Evolutionary conservation across 2,113 vertebrate genomes (phyloP).

Genomic region (Brachirus orientalis): DNA sequence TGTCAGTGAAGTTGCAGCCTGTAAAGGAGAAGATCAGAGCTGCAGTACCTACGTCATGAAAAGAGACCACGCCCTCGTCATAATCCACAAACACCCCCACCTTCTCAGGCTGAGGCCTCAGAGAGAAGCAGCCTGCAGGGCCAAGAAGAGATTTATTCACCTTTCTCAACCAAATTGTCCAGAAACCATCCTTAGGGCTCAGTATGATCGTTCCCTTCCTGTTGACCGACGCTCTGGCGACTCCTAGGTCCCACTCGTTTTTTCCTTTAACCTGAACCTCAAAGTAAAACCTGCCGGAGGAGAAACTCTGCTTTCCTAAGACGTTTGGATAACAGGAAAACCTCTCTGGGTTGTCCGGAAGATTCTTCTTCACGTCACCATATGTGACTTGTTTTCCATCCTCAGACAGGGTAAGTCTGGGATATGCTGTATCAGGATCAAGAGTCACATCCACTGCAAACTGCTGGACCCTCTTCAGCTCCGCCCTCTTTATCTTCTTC

Average conservation of each 20-base stretch:
- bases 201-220: not conserved
- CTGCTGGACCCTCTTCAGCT: constrained; percentile 23
- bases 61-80: constrained; percentile 42
- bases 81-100: constrained; percentile 41
- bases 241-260: not conserved
- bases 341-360: constrained; percentile 19
- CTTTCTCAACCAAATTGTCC: constrained; percentile 3
- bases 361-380: not conserved
- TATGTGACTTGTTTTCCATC: constrained; percentile 5
- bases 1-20: constrained; percentile 18
- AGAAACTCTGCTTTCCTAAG: constrained; percentile 21
- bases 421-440: constrained; percentile 23
- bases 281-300: constrained; percentile 28
- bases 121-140: not conserved
- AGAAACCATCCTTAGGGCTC: not conserved
- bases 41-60: constrained; percentile 19
- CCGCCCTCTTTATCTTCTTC: constrained; percentile 3
- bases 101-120: constrained; percentile 5
- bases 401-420: constrained; percentile 1
- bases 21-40: constrained; percentile 23
- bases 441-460: constrained; percentile 24
- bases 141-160: not conserved
- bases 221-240: constrained; percentile 1
- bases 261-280: constrained; percentile 21
- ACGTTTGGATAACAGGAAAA: not conserved